Base-by-base conservation (phyloP, 2,113 vertebrate genomes). In the Trochalopteron elliotii region DNA sequence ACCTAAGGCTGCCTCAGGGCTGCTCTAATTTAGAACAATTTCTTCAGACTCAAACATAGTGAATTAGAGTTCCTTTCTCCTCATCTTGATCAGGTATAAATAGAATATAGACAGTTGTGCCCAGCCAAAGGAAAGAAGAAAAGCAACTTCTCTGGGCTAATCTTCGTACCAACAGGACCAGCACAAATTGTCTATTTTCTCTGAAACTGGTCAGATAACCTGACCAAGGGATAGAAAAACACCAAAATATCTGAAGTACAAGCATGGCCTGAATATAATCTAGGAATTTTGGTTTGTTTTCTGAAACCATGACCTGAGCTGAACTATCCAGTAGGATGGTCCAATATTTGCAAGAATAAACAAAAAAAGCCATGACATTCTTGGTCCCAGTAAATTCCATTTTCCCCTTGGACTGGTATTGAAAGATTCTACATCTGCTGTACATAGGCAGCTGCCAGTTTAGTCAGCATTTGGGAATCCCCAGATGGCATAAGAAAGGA, bases 401-500 rank as follows among this genome's bases (percentile, higher is more conserved):
- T 93, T 90, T 80, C 27, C 23, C 81, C 39, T 28, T 86, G 49
- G 47, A 63, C 10, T 63, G 9, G 4, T 80, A 47, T 5, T 63
- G 59, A 83, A 87, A 69, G 55, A 44, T 77, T 85, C 83, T 86
- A 86, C 47, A 70, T 85, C 45, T 88, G 30, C 67, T 67, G 4
- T 64, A 77, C 2, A 5, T 25, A 83, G 71, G 71, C 63, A 96
- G 71, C 59, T 85, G 42, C 52, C 50, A 67, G 49, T 63, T 83
- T 67, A 94, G 79, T 72, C 68, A 91, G 67, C 47, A 31, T 92
- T 94, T 86, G 82, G 85, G 67, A 90, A 88, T 81, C 35, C 87
- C 60, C 92, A 92, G 83, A 90, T 77, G 87, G 39, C 50, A 44
- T 40, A 85, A 79, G 84, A 50, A 76, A 91, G 45, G 67, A 91